phyloP scores from a whole-genome alignment of 1,140 invertebrate genomes.

The Macrobrachium rosenbergii region DNA sequence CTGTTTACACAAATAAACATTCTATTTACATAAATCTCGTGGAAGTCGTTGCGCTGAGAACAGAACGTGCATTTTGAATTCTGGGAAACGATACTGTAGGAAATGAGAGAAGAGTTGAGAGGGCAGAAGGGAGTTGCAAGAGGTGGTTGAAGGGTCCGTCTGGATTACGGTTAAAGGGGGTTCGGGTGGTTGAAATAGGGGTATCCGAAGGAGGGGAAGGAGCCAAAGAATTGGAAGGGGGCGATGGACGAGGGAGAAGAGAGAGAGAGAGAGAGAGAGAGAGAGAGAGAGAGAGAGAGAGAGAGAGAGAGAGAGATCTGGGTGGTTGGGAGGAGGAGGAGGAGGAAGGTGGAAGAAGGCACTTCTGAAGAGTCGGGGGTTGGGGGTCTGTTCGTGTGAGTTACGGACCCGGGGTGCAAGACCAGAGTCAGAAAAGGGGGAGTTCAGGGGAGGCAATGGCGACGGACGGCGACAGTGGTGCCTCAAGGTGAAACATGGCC shows the following conservation, averaged over 20 bases:
- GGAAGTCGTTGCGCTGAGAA: too few species aligned
- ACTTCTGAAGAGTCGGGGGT: neutral
- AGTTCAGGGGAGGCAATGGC: conserved; percentile 21
- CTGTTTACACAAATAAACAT: too few species aligned
- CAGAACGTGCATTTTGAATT: too few species aligned
- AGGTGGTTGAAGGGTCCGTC: neutral
- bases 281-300: neutral
- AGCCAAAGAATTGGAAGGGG: neutral
- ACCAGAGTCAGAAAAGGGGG: conserved; percentile 12
- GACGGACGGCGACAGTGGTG: conserved; percentile 37
- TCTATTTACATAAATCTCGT: too few species aligned
- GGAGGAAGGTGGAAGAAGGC: conserved; percentile 7
- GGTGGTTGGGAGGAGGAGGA: neutral
- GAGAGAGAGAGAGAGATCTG: conserved; percentile 1
- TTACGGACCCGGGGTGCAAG: conserved; percentile 44
- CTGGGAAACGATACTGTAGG: too few species aligned
- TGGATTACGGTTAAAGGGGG: too few species aligned
- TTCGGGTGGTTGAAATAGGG: too few species aligned
- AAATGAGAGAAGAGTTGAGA: neutral
- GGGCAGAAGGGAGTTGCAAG: neutral
- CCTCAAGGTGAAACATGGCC: conserved; percentile 62
- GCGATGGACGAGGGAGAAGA: neutral
- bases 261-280: conserved; percentile 1
- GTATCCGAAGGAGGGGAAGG: too few species aligned
- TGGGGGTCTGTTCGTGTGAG: conserved; percentile 32